Percentiles rank a stretch among this genome's conserved stretches.
These are phyloP conservation scores for Theropithecus gelada DNA, from an alignment of 2,113 vertebrate genomes.

Conservation along the genomic window DNA sequence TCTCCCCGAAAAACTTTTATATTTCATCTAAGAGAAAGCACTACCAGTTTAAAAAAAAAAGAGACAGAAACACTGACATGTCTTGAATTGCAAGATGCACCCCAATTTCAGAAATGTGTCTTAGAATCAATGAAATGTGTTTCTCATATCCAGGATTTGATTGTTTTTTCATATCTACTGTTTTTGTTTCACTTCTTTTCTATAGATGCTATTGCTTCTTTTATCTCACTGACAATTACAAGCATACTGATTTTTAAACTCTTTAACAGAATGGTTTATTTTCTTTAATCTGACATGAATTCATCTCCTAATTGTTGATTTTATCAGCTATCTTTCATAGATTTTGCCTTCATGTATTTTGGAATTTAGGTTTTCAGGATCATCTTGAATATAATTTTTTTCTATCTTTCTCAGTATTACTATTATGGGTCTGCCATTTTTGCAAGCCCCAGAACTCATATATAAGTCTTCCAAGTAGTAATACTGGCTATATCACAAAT, in stretches of 20 bases:
- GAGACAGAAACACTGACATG: neutral
- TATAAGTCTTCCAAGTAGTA: neutral
- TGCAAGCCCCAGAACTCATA: neutral
- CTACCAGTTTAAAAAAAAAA: neutral
- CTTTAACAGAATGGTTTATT: neutral
- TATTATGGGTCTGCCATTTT: neutral
- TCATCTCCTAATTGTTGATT: neutral
- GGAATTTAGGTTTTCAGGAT: neutral
- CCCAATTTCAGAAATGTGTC: neutral
- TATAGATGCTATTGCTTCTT: neutral
- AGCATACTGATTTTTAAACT: neutral
- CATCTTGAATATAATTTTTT: neutral
- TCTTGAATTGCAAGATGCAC: neutral
- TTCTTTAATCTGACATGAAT: neutral
- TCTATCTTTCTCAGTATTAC: neutral
- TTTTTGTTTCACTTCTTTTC: neutral
- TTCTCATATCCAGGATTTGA: neutral
- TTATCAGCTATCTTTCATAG: neutral
- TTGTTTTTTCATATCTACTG: neutral
- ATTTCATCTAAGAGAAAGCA: neutral
- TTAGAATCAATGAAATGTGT: neutral
- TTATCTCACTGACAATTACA: neutral
- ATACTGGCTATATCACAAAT: neutral
- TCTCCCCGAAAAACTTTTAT: neutral
- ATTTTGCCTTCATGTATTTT: neutral